Percentiles rank a stretch among this genome's conserved stretches.
These are phyloP conservation scores for Liposcelis brunnea DNA, from an alignment of 2,888 invertebrate species.

Conservation along the genomic window DNA sequence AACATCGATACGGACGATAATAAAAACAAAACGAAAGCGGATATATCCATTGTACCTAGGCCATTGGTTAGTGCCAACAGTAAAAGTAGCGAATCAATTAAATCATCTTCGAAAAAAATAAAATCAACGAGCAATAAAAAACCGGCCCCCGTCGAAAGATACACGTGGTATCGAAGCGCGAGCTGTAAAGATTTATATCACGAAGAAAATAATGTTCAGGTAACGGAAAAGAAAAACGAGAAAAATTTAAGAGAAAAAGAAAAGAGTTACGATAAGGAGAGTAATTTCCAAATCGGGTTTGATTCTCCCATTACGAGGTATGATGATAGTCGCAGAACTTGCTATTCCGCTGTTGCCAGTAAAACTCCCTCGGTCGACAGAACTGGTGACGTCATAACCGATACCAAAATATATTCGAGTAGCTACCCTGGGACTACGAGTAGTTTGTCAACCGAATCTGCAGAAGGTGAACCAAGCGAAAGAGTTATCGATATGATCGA, in stretches of 20 bases:
- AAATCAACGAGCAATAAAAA: neutral
- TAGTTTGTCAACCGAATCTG: slow-evolving; percentile 42
- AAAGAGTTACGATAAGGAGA: slow-evolving; percentile 1
- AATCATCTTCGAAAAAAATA: neutral
- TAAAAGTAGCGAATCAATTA: neutral
- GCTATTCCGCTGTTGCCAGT: slow-evolving; percentile 40
- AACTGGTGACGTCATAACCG: slow-evolving; percentile 43
- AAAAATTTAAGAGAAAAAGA: slow-evolving; percentile 13
- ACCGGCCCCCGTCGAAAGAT: slow-evolving; percentile 15
- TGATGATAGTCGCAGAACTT: slow-evolving; percentile 45
- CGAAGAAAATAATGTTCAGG: slow-evolving; percentile 21
- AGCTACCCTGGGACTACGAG: slow-evolving; percentile 68
- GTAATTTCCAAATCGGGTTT: slow-evolving; percentile 20
- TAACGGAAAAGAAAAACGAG: slow-evolving; percentile 9
- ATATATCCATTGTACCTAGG: too few species aligned
- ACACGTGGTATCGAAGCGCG: slow-evolving; percentile 59
- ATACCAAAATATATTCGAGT: slow-evolving; percentile 64
- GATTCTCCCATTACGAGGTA: slow-evolving; percentile 58
- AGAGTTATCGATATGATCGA: slow-evolving; percentile 16
- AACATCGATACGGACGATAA: too few species aligned
- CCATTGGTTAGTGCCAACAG: too few species aligned
- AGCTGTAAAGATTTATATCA: slow-evolving; percentile 57
- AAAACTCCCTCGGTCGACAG: slow-evolving; percentile 43
- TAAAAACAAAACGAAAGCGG: too few species aligned
- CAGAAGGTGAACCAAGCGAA: slow-evolving; percentile 33